Evolutionary conservation across 1,140 invertebrate genomes (phyloP).

Genomic region (Dendroctonus valens): DNA sequence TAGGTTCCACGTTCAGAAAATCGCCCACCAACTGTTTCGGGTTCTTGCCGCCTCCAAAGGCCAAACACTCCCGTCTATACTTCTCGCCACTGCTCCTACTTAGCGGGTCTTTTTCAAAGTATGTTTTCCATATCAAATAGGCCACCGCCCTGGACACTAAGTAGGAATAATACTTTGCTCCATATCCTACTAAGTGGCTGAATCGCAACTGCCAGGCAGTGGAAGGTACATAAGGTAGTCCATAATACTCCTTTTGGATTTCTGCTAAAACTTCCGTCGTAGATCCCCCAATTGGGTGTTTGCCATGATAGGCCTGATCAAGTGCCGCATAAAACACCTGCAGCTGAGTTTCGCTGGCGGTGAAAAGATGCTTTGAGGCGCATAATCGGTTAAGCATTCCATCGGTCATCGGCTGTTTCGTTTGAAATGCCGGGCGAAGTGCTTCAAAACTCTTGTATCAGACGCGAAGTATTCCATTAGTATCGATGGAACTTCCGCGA

Average conservation of each 20-base stretch:
- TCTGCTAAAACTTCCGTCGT: constrained; percentile 80
- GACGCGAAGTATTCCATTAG: constrained; percentile 98
- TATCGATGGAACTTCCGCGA: constrained; percentile 97
- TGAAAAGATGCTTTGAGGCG: constrained; percentile 81
- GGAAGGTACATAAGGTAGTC: constrained; percentile 80
- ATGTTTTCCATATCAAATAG: constrained; percentile 88
- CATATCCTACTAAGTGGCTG: constrained; percentile 95
- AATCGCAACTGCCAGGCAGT: constrained; percentile 97
- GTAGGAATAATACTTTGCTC: constrained; percentile 98
- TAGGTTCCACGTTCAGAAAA: constrained; percentile 69
- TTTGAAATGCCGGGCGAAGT: constrained; percentile 90
- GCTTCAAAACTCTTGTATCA: constrained; percentile 79
- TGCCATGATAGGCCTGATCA: constrained; percentile 86
- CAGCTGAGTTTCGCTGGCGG: constrained; percentile 86
- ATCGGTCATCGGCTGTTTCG: constrained; percentile 78
- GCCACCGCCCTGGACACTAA: constrained; percentile 91
- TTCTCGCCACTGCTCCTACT: constrained; percentile 70
- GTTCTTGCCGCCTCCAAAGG: constrained; percentile 86
- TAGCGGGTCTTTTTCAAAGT: constrained; percentile 84
- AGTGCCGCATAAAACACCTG: constrained; percentile 87
- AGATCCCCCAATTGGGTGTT: constrained; percentile 53
- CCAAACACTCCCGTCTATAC: constrained; percentile 74
- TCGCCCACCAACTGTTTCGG: constrained; percentile 69
- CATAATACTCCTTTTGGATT: constrained; percentile 82
- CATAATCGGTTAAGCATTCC: constrained; percentile 75